These are phyloP conservation scores for Corticium candelabrum DNA, from an alignment of 37 sponge, comb jelly and placozoan species.

Conservation along the genomic window DNA sequence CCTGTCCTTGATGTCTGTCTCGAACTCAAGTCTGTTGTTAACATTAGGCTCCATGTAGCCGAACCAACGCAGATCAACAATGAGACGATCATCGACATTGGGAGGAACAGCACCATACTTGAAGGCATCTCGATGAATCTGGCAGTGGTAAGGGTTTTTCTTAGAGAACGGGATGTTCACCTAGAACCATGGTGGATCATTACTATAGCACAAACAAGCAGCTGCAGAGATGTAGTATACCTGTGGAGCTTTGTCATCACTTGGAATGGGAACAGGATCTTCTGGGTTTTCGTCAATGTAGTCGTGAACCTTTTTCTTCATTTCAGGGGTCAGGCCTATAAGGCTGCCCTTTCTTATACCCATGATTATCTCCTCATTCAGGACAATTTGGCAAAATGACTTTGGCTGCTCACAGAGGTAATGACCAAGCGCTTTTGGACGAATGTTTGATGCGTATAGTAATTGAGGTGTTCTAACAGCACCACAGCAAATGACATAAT, in stretches of 20 bases:
- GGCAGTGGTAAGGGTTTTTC: too few relatives aligned
- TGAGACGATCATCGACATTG: too few relatives aligned
- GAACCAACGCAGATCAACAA: too few relatives aligned
- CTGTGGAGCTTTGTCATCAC: conserved; percentile 24
- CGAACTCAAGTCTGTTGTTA: conserved; percentile 28
- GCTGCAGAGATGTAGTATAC: conserved; percentile 36
- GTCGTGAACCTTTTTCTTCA: background rate
- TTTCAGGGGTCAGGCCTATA: too few relatives aligned
- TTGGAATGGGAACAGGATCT: conserved; percentile 42
- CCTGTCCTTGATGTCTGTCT: conserved; percentile 23
- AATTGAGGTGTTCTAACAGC: too few relatives aligned
- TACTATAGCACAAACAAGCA: conserved; percentile 34
- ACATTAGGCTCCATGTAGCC: too few relatives aligned
- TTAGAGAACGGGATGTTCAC: too few relatives aligned
- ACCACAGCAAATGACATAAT: too few relatives aligned
- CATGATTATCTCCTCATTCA: conserved; percentile 16
- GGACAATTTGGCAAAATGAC: conserved; percentile 37
- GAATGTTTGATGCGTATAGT: too few relatives aligned
- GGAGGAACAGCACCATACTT: too few relatives aligned
- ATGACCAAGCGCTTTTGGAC: background rate
- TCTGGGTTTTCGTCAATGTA: conserved; percentile 10
- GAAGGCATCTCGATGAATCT: too few relatives aligned
- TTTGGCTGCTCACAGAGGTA: conserved; percentile 14
- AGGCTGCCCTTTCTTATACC: conserved; percentile 6
- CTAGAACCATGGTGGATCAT: background rate